phyloP scores from a whole-genome alignment of 2,797 vertebrate genomes.

The Coreius guichenoti region DNA sequence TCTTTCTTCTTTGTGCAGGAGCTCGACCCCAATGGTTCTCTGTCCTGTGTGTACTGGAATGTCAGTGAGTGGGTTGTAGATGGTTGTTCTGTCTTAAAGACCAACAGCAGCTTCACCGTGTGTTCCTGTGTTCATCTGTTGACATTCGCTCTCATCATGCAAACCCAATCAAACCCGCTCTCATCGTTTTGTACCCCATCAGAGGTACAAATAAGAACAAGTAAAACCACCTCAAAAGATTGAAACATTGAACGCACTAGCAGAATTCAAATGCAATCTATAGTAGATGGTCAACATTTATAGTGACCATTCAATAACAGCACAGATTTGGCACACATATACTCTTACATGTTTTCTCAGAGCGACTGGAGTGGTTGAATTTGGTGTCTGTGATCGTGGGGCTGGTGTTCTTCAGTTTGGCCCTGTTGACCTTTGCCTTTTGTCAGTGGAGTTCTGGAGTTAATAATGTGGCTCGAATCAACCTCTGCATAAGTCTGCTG shows the following conservation, averaged over 20 bases:
- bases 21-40: neutral
- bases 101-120: constrained; percentile 69
- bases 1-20: neutral
- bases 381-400: constrained; percentile 68
- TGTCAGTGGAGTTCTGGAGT: constrained; percentile 67
- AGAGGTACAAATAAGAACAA: neutral
- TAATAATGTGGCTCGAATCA: constrained; percentile 78
- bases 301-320: neutral
- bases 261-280: neutral
- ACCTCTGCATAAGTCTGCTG: constrained; percentile 72
- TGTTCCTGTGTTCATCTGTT: constrained; percentile 61
- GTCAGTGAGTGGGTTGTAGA: constrained; percentile 65
- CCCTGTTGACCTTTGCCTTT: constrained; percentile 62
- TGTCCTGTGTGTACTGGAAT: constrained; percentile 63
- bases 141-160: constrained; percentile 68
- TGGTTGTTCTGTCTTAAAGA: neutral
- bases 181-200: constrained; percentile 50
- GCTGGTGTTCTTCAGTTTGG: constrained; percentile 71
- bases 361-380: constrained; percentile 67
- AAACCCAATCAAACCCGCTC: constrained; percentile 43
- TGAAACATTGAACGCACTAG: neutral
- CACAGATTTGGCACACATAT: neutral
- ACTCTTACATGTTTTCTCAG: neutral
- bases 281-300: neutral
- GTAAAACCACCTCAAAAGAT: neutral